Evolutionary conservation across 2,888 invertebrate species (phyloP).

Genomic region (Epistrophe eligans): DNA sequence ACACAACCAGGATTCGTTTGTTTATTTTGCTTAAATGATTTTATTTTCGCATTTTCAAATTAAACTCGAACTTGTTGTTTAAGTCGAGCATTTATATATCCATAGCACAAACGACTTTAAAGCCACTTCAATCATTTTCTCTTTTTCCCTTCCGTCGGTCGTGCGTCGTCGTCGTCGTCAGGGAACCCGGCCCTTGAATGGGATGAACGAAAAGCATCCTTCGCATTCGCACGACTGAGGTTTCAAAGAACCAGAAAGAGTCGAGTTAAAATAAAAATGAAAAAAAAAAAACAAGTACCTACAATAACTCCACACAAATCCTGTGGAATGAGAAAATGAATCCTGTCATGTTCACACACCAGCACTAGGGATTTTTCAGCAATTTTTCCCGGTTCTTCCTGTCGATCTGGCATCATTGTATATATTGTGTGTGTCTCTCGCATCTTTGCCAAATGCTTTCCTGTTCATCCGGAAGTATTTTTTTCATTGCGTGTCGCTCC

Average conservation of each 20-base stretch:
- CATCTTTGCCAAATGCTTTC: conserved; percentile 33
- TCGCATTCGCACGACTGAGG: conserved; percentile 66
- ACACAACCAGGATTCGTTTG: conserved; percentile 16
- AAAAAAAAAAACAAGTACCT: conserved; percentile 21
- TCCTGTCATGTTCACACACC: conserved; percentile 64
- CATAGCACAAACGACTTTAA: conserved; percentile 1
- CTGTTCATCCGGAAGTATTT: conserved; percentile 59
- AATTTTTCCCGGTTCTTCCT: conserved; percentile 69
- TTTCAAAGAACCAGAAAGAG: conserved; percentile 27
- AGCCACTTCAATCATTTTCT: conserved; percentile 9
- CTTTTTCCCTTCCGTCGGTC: neutral
- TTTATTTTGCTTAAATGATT: conserved; percentile 68
- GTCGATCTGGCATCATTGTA: conserved; percentile 45
- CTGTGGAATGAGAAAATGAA: conserved; percentile 62
- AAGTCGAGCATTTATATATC: conserved; percentile 9
- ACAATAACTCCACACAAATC: neutral
- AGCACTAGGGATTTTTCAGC: conserved; percentile 59
- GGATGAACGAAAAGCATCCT: conserved; percentile 21
- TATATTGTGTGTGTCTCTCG: conserved; percentile 3
- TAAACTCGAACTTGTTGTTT: conserved; percentile 51
- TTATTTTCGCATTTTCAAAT: conserved; percentile 63
- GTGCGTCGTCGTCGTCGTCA: no score
- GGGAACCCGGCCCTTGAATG: neutral
- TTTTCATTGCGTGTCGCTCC: conserved; percentile 51
- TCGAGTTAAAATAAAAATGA: conserved; percentile 10